Conservation (phyloP, 2,888 invertebrate genomes). For the Gnatocerus cornutus region DNA sequence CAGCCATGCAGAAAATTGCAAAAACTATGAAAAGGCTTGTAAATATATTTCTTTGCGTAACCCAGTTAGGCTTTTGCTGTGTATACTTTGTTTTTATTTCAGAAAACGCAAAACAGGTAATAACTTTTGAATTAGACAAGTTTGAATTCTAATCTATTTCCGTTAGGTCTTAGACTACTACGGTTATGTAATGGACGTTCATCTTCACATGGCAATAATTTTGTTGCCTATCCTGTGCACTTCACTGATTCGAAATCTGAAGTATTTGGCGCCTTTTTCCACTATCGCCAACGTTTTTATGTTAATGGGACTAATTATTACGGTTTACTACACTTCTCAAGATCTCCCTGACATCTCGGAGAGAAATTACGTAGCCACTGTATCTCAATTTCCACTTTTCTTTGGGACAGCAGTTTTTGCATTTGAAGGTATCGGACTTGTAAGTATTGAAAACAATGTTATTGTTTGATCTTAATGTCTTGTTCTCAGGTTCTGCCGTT, state of each 20-base stretch:
- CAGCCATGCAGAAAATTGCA: conserved; percentile 76
- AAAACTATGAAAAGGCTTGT: conserved; percentile 80
- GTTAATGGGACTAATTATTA: conserved; percentile 82
- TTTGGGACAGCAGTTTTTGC: conserved; percentile 97
- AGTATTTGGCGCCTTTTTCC: conserved; percentile 85
- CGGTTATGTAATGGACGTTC: conserved; percentile 76
- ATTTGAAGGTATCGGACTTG: conserved; percentile 96
- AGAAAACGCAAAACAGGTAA: conserved; percentile 85
- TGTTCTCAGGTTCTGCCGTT: conserved; percentile 87
- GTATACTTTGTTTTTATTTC: conserved; percentile 97
- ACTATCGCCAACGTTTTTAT: conserved; percentile 86
- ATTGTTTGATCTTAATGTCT: neutral
- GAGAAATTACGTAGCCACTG: conserved; percentile 77
- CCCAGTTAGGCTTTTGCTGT: conserved; percentile 99
- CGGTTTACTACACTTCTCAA: conserved; percentile 83
- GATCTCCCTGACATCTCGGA: conserved; percentile 79
- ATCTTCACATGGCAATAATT: conserved; percentile 83
- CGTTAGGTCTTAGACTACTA: conserved; percentile 80
- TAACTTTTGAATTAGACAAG: conserved; percentile 16
- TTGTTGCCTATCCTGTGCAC: conserved; percentile 82
- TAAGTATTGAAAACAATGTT: conserved; percentile 68
- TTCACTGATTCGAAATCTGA: conserved; percentile 84
- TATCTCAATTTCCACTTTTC: conserved; percentile 83
- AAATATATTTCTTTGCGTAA: conserved; percentile 91
- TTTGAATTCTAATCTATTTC: conserved; percentile 14